Percentiles rank a stretch among this genome's conserved stretches.
Evolutionary conservation across 2,113 vertebrate genomes (phyloP).

Genomic region (Meleagris gallopavo): DNA sequence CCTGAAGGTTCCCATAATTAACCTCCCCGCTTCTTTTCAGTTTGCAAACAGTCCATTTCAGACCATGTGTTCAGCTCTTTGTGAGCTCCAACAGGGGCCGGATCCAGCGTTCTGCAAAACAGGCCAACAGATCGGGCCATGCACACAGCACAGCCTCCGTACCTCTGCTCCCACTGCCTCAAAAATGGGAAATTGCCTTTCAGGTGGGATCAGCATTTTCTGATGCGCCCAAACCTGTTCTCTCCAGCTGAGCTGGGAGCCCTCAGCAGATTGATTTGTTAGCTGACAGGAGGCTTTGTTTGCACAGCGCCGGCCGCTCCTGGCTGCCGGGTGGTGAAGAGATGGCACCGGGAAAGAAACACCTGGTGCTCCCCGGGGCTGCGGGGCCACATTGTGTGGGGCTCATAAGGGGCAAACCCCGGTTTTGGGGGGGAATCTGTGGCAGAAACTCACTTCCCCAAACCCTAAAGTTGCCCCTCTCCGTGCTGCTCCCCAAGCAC

Average conservation of each 20-base stretch:
- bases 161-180: background rate
- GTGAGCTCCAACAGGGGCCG: background rate
- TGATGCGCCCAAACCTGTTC: background rate
- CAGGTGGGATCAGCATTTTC: background rate
- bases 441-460: background rate
- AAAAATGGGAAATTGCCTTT: rapidly evolving
- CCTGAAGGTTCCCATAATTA: background rate
- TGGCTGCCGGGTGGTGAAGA: background rate
- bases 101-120: rapidly evolving
- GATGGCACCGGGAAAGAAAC: background rate
- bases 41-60: background rate
- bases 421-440: too few species aligned
- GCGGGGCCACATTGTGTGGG: rapidly evolving
- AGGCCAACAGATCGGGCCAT: rapidly evolving
- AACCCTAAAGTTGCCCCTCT: background rate
- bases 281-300: conserved; percentile 46
- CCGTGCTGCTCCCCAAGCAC: background rate
- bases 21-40: background rate
- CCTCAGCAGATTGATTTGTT: background rate
- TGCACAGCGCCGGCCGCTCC: background rate
- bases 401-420: background rate
- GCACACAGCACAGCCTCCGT: rapidly evolving
- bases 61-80: background rate
- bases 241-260: background rate
- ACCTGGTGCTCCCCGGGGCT: background rate